Base-by-base conservation (phyloP, 2,888 invertebrate species). In the Drosophila imparisetae region DNA sequence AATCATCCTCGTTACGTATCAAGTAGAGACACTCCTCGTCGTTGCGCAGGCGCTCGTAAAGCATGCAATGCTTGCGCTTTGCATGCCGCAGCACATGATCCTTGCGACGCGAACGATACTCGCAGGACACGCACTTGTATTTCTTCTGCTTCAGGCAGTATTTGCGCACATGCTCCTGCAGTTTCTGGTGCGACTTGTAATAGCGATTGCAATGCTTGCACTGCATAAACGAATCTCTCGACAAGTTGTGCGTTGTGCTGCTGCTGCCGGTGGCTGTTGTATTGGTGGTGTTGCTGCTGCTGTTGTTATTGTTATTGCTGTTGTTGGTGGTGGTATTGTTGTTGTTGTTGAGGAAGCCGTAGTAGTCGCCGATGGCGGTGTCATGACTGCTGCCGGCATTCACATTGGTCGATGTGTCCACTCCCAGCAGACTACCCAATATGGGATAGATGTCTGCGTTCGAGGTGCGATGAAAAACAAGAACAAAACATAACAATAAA, bases 81-180 rank as follows among this genome's bases (percentile, higher is more conserved):
- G 93, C 92, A 82, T 93, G 93, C 5, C 93, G 83, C 66, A 92
- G 67, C 21, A 93, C 92, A 73, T 93, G 93, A 89, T 93, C 93
- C 79, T 92, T 92, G 71, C 93, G 92, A 0, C 93, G 85, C 6
- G 93, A 93, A 7, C 93, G 92, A 83, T 93, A 93, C 66, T 92
- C 91, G 73, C 93, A 93, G 57, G 92, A 93, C 15, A 92, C 86
- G 72, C 93, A 93, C 70, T 92, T 92, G 81, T 92, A 93, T 74
- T 93, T 92, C 81, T 93, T 93, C 64, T 93, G 91, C 73, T 93
- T 93, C 4, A 93, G 83, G 66, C 93, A 93, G 72, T 93, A 93
- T 77, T 93, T 93, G 34, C 92, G 89, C 27, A 92, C 92, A 73
- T 93, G 93, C 54, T 92, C 92, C 75, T 92, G 91, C 30, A 93